phyloP scores from a whole-genome alignment of 2,113 vertebrate species.

The Atlantisia rogersi region DNA sequence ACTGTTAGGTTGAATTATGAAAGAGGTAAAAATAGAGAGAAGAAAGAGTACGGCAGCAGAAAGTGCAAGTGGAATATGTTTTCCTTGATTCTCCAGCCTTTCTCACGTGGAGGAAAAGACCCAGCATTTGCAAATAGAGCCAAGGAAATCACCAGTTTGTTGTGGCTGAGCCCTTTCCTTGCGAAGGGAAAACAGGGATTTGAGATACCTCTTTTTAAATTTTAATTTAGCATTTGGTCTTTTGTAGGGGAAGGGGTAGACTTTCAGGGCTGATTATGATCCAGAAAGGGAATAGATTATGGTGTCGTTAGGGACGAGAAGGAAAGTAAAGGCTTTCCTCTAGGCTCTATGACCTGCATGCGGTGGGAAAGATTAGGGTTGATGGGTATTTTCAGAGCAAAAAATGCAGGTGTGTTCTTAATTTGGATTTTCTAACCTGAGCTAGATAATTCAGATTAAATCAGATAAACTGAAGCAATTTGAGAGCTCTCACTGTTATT shows the following conservation, averaged over 20 bases:
- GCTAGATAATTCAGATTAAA: conserved; percentile 11
- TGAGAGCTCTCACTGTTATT: background rate
- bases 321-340: background rate
- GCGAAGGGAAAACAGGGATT: background rate
- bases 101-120: background rate
- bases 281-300: background rate
- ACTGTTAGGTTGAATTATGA: background rate
- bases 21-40: background rate
- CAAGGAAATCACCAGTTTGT: background rate
- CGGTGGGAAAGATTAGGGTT: background rate
- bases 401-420: background rate
- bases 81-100: background rate
- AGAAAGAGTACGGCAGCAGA: background rate
- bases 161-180: background rate
- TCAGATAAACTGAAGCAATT: background rate
- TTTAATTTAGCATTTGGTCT: background rate
- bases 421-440: background rate
- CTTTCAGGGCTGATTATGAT: background rate
- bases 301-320: background rate
- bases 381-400: background rate
- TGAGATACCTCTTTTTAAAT: fast-evolving
- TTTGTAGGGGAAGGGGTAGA: background rate
- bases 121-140: background rate
- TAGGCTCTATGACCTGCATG: background rate
- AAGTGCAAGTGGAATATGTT: background rate